Conservation (phyloP, 2,797 vertebrate species). For the Anabas testudineus region DNA sequence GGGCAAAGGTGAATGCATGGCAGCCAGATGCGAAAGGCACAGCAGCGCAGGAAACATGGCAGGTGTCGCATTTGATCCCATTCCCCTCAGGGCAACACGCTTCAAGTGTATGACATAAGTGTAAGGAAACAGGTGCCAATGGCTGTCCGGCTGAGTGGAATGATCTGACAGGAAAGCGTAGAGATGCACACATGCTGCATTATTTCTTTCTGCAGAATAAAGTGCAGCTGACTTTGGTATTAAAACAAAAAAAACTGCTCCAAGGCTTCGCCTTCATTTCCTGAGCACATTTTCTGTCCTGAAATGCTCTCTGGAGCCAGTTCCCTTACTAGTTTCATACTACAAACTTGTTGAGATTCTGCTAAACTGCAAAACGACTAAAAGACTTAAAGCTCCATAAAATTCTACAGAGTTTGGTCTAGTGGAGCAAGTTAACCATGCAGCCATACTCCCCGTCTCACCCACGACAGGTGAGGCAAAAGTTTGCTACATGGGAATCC, state of each 20-base stretch:
- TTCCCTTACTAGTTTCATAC: not conserved
- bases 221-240: not conserved
- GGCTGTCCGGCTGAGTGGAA: slow-evolving; percentile 35
- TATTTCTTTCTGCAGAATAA: not conserved
- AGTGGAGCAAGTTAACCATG: not conserved
- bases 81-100: slow-evolving; percentile 56
- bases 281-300: not conserved
- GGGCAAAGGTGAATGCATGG: slow-evolving; percentile 48
- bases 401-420: not conserved
- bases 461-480: slow-evolving; percentile 12
- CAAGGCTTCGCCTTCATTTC: not conserved
- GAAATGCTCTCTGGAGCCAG: not conserved
- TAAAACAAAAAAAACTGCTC: slow-evolving; percentile 2
- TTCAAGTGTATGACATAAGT: slow-evolving; percentile 51
- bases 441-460: not conserved
- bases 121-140: slow-evolving; percentile 50
- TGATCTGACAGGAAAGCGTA: slow-evolving; percentile 59
- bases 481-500: not conserved
- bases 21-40: slow-evolving; percentile 60
- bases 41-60: slow-evolving; percentile 54
- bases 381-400: not conserved
- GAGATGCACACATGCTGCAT: slow-evolving; percentile 5
- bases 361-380: no score
- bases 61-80: slow-evolving; percentile 66
- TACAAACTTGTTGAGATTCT: not conserved